Evolutionary conservation across 2,113 vertebrate genomes (phyloP).

Genomic region (Micronycteris hirsuta): DNA sequence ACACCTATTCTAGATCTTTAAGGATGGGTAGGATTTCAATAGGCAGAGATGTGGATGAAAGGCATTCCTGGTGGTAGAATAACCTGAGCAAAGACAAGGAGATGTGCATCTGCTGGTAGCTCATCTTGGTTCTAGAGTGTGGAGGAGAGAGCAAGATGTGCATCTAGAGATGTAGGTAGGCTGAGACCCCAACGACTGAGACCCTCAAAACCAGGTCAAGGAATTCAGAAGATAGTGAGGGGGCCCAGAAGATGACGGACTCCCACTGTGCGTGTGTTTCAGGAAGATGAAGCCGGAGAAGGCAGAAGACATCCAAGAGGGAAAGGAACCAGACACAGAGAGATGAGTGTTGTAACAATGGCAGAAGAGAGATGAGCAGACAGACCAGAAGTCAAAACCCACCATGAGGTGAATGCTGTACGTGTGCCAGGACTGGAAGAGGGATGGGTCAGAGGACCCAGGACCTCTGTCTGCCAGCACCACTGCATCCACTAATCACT

Average conservation of each 20-base stretch:
- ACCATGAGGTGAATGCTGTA: fast-evolving
- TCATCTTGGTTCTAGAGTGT: not conserved
- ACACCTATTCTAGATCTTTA: not conserved
- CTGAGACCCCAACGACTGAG: not conserved
- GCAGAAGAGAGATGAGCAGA: not conserved
- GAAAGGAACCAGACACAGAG: not conserved
- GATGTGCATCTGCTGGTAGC: too few relatives aligned
- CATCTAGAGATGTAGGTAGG: not conserved
- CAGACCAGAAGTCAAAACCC: not conserved
- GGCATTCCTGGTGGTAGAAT: not conserved
- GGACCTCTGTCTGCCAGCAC: not conserved
- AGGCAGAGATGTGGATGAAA: not conserved
- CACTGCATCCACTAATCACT: not conserved
- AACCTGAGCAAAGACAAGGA: not conserved
- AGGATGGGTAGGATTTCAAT: not conserved
- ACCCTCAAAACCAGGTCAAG: not conserved
- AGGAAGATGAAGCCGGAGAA: not conserved
- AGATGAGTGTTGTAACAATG: not conserved
- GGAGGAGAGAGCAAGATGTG: not conserved
- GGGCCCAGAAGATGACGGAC: not conserved
- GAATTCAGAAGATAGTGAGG: not conserved
- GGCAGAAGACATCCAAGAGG: not conserved
- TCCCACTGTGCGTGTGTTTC: not conserved
- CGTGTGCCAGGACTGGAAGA: not conserved
- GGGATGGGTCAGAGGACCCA: not conserved